Evolutionary conservation across 2,797 vertebrate species (phyloP).

Genomic region (Enteromius viviparus): DNA sequence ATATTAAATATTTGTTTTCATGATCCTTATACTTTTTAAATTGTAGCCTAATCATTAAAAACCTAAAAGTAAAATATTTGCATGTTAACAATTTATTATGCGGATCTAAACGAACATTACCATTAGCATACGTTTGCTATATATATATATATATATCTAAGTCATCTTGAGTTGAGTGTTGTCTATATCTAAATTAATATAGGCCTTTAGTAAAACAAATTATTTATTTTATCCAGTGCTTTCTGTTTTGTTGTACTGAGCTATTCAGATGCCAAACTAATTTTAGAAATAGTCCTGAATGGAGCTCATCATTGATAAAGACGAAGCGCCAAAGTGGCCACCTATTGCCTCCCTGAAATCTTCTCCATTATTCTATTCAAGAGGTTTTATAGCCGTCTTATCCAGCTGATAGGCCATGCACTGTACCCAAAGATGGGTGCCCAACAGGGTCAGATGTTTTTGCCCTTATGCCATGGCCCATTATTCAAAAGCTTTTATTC

Average conservation of each 20-base stretch:
- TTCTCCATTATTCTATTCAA: neutral
- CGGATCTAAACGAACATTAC: neutral
- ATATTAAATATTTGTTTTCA: neutral
- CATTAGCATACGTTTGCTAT: too few relatives aligned
- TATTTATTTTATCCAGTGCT: neutral
- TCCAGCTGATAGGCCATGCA: conserved; percentile 76
- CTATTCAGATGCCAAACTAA: neutral
- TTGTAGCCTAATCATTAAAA: neutral
- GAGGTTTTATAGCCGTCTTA: conserved; percentile 66
- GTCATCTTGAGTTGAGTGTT: neutral
- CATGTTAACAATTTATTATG: neutral
- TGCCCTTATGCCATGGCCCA: conserved; percentile 66
- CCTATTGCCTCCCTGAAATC: conserved; percentile 25
- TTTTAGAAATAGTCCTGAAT: conserved; percentile 19
- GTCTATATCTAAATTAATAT: neutral
- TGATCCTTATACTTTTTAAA: neutral
- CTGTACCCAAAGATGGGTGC: conserved; percentile 63
- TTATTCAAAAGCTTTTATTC: conserved; percentile 44
- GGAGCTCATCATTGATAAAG: conserved; percentile 15
- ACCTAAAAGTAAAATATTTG: neutral
- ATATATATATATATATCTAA: too few relatives aligned
- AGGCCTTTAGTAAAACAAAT: neutral
- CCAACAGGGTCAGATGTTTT: conserved; percentile 78
- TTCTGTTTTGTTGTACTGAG: conserved; percentile 1
- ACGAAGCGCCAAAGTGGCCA: conserved; percentile 35